Evolutionary conservation across 2,113 vertebrate genomes (phyloP).

Genomic region (Panthera uncia): DNA sequence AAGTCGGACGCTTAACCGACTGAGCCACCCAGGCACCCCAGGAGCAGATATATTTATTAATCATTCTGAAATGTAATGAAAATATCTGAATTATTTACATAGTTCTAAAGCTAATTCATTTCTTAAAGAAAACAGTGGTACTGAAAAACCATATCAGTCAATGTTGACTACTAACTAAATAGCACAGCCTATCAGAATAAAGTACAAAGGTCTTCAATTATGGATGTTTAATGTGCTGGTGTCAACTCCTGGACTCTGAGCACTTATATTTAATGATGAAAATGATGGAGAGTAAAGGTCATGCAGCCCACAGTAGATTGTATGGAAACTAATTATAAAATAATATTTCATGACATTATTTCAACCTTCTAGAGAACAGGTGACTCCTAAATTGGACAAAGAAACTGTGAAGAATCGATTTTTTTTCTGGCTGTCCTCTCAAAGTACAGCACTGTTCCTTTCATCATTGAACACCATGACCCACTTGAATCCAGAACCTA

Average conservation of each 20-base stretch:
- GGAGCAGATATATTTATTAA: not conserved
- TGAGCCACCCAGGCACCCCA: not conserved
- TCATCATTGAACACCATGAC: not conserved
- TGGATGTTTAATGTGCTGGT: not conserved
- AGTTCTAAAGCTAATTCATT: not conserved
- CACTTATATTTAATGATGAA: conserved; percentile 10
- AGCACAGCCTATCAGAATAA: not conserved
- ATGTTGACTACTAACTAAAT: not conserved
- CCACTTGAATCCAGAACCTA: not conserved
- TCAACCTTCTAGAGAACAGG: conserved; percentile 2
- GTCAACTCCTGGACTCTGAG: not conserved
- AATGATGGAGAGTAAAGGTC: not conserved
- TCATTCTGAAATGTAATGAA: not conserved
- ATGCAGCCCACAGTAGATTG: not conserved
- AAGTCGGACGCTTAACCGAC: no score
- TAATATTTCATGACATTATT: conserved; percentile 34
- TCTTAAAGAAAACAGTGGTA: not conserved
- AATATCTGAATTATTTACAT: not conserved
- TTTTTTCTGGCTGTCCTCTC: not conserved
- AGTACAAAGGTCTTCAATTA: not conserved
- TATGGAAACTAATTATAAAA: conserved; percentile 48
- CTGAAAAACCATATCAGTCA: not conserved
- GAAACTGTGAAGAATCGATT: not conserved
- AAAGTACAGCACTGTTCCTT: not conserved
- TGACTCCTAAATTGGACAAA: not conserved